Conservation (phyloP, 35 echinoderm and acorn worm genomes). For the Acanthaster planci region DNA sequence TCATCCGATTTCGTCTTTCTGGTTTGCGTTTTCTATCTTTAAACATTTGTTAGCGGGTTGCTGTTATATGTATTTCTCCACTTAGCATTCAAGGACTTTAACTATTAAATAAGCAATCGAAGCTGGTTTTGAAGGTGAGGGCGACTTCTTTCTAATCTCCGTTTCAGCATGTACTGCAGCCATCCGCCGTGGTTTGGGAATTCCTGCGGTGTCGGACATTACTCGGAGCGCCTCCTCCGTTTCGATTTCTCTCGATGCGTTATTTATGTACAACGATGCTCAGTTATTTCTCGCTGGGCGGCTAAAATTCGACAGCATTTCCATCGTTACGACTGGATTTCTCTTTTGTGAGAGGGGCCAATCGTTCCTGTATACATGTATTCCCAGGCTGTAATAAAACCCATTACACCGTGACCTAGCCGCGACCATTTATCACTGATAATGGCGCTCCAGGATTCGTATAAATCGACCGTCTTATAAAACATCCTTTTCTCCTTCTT, state of each 20-base stretch:
- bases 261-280: neutral
- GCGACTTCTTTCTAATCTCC: too few species aligned
- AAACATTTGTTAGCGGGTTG: too few species aligned
- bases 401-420: slow-evolving; percentile 5
- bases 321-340: too few species aligned
- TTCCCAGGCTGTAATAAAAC: neutral
- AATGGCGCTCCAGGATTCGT: neutral
- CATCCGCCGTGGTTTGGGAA: neutral
- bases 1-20: too few species aligned
- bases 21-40: too few species aligned
- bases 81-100: too few species aligned
- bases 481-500: slow-evolving; percentile 17
- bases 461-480: neutral
- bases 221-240: neutral
- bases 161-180: too few species aligned
- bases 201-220: neutral
- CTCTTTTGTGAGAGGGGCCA: too few species aligned
- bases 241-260: neutral
- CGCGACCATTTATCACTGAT: neutral
- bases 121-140: too few species aligned
- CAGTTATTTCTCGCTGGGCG: neutral
- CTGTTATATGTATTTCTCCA: too few species aligned
- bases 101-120: too few species aligned
- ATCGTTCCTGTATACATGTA: too few species aligned
- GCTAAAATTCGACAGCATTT: neutral